Base-by-base conservation (phyloP, 92 coral and sea anemone species). In the Isaurus tuberculatus region DNA sequence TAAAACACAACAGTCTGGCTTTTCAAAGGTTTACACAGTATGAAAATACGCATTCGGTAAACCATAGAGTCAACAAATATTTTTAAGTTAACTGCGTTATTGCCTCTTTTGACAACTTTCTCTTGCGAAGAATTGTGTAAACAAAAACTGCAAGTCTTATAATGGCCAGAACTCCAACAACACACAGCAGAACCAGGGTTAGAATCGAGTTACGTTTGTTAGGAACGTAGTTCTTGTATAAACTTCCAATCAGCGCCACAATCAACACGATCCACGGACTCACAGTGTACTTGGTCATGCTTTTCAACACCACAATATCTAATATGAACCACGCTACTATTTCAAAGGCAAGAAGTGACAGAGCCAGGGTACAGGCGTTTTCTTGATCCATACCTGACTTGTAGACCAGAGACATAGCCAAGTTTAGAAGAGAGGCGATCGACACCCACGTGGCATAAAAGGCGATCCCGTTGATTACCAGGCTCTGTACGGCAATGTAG, bases 361-460 rank as follows among this genome's bases (percentile, higher is more conserved):
- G 87, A 55, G 85, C 88, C 26, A 93, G 74, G n/a, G 97, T 93
- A 86, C 85, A 64, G 22, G 89, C 87, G 32, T 91, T 81, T 68
- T 91, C 88, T 61, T 93, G 92, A 36, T 83, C 83, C 19, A 93
- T 67, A 17, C 85, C 89, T 0, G 80, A 91, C 6, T 94, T 91
- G 86, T 91, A 86, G 46, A 66, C 79, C 9, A 91, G 68, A 17
- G 91, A 92, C 61, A 93, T 93, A 16, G 92, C 94, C 11, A 85
- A 72, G 81, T 88, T 88, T 32, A 90, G 88, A 36, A 93, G 87
- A 49, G 92, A 73, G 42, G 86, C 89, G 86, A 85, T 91, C 10
- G 87, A 89, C 30, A 94, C 89, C 97, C 97, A 93, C 23, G 97
- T 88, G 19, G 97, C 88, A 81, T 88, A 91, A 79, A 93, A 79